Percentiles rank a stretch among this genome's conserved stretches.
Evolutionary conservation across 2,888 invertebrate species (phyloP).

Genomic region (Orthosia gothica): DNA sequence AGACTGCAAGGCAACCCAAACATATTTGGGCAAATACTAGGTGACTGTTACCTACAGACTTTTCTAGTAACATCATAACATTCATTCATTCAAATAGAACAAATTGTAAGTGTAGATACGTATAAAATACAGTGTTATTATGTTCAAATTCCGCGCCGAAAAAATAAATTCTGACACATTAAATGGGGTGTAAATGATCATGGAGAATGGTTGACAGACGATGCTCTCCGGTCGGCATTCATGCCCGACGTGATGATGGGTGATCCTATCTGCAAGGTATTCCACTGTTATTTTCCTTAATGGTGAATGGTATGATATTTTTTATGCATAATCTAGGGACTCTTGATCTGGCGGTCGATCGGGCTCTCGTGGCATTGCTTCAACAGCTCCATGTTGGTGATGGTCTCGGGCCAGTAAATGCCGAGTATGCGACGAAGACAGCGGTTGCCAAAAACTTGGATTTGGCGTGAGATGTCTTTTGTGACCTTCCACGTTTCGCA

Average conservation of each 20-base stretch:
- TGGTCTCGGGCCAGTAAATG: no score
- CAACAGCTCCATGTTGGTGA: no score
- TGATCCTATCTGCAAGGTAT: slow-evolving; percentile 2
- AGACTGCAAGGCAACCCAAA: neutral
- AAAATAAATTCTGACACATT: slow-evolving; percentile 29
- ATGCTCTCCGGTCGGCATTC: slow-evolving; percentile 19
- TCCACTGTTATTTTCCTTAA: slow-evolving; percentile 33
- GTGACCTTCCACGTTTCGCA: no score
- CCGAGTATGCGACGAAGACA: no score
- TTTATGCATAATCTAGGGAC: neutral
- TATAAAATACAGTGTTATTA: neutral
- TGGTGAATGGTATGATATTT: neutral
- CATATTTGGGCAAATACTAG: neutral
- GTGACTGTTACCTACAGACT: no score
- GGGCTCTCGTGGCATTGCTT: no score
- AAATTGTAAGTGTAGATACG: neutral
- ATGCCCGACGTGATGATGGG: slow-evolving; percentile 22
- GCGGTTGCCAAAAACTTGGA: no score
- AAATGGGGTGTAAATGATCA: slow-evolving; percentile 49
- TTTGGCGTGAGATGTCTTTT: no score
- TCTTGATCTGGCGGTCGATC: no score
- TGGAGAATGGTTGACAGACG: slow-evolving; percentile 38
- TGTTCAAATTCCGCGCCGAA: neutral
- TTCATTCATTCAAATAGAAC: neutral
- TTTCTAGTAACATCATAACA: neutral